Conservation (phyloP, 2,113 vertebrate species). For the Ellobius talpinus region DNA sequence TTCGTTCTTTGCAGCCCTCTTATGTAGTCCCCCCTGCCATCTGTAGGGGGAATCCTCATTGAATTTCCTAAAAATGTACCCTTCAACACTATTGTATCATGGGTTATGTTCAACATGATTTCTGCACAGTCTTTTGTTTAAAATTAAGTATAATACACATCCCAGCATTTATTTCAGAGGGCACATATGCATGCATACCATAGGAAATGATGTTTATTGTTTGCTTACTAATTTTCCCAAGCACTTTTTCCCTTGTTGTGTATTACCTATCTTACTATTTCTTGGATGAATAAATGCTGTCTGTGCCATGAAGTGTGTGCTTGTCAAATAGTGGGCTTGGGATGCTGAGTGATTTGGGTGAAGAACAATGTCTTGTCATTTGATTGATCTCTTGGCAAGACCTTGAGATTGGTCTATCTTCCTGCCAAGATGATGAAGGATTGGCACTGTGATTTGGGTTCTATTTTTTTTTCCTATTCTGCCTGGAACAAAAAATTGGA, state of each 20-base stretch:
- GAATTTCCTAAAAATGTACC: neutral
- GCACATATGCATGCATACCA: neutral
- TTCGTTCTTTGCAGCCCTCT: neutral
- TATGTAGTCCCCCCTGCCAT: neutral
- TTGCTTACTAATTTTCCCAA: neutral
- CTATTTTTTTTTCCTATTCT: neutral
- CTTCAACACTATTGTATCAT: neutral
- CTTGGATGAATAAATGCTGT: neutral
- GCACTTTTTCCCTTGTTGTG: neutral
- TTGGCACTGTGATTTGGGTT: neutral
- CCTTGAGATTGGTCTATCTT: neutral
- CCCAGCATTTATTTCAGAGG: neutral
- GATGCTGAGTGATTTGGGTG: slow-evolving; percentile 11
- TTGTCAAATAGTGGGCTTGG: neutral
- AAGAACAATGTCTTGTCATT: neutral
- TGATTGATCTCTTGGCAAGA: slow-evolving; percentile 21
- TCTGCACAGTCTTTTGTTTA: neutral
- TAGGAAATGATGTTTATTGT: neutral
- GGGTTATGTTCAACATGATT: neutral
- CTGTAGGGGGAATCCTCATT: neutral
- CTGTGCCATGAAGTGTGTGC: neutral
- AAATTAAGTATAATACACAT: neutral
- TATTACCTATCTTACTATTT: neutral
- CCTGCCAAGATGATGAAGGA: neutral
- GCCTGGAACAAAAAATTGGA: slow-evolving; percentile 3